Percentiles rank a stretch among this genome's conserved stretches.
Evolutionary conservation across 2,888 invertebrate genomes (phyloP).

Genomic region (Protodeltote pygarga): DNA sequence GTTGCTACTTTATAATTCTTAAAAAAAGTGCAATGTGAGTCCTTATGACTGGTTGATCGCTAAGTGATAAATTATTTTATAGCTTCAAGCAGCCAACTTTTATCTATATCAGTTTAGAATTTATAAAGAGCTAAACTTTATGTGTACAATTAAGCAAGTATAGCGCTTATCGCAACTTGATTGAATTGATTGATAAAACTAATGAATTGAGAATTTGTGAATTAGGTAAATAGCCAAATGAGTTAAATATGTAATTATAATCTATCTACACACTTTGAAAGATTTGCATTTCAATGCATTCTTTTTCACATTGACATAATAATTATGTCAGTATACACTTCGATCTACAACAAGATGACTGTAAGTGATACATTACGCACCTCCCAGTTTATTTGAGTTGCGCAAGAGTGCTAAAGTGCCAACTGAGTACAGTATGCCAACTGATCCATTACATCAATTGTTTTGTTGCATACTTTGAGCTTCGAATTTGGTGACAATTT

Average conservation of each 20-base stretch:
- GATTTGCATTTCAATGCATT: too few species aligned
- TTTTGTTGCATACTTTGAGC: conserved; percentile 32
- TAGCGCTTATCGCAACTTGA: too few species aligned
- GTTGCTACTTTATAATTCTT: conserved; percentile 23
- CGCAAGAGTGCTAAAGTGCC: conserved; percentile 45
- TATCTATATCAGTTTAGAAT: conserved; percentile 14
- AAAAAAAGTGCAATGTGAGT: conserved; percentile 44
- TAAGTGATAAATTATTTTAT: conserved; percentile 4
- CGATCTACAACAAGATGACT: conserved; percentile 18
- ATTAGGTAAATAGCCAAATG: too few species aligned
- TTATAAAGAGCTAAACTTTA: too few species aligned
- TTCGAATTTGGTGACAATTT: too few species aligned
- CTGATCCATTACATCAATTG: conserved; percentile 30
- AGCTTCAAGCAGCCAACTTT: too few species aligned
- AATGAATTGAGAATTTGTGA: too few species aligned
- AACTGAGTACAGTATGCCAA: conserved; percentile 38
- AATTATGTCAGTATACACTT: not conserved
- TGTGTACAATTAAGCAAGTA: too few species aligned
- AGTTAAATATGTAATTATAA: too few species aligned
- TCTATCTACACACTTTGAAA: too few species aligned
- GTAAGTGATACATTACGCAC: conserved; percentile 28
- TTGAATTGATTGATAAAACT: too few species aligned
- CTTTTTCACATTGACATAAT: too few species aligned
- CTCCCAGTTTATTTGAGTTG: conserved; percentile 36
- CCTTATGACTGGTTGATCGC: conserved; percentile 20